These are phyloP conservation scores for Odontomachus brunneus DNA, from an alignment of 1,140 invertebrate genomes.

Conservation along the genomic window DNA sequence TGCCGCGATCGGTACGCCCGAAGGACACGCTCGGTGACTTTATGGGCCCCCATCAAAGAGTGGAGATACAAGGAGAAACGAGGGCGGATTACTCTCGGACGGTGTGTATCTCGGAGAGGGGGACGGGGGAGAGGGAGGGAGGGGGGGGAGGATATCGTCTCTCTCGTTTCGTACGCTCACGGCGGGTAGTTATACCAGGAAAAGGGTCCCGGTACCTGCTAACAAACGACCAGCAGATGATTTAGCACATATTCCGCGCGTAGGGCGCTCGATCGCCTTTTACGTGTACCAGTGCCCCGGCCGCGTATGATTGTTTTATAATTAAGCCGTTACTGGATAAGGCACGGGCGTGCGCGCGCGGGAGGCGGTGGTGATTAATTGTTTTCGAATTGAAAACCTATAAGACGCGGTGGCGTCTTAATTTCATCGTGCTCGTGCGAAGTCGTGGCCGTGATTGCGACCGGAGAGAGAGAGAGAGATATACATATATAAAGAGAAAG, in stretches of 20 bases:
- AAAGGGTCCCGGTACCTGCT: constrained; percentile 74
- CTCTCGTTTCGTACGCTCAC: constrained; percentile 72
- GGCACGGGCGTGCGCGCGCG: constrained; percentile 62
- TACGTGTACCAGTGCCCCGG: constrained; percentile 71
- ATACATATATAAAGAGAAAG: constrained; percentile 1
- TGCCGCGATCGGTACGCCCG: constrained; percentile 13
- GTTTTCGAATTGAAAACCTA: constrained; percentile 85
- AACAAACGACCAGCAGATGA: constrained; percentile 85
- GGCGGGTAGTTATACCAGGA: constrained; percentile 74
- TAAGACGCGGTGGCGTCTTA: constrained; percentile 80
- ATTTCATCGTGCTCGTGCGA: constrained; percentile 71
- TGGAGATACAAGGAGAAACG: constrained; percentile 48
- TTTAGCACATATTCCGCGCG: constrained; percentile 83
- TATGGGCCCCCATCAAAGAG: constrained; percentile 31
- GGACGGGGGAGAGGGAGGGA: no score
- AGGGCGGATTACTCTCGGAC: constrained; percentile 62
- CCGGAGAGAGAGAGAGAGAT: not conserved
- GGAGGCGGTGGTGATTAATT: constrained; percentile 82
- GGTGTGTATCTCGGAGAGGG: constrained; percentile 29
- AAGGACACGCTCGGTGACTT: not conserved
- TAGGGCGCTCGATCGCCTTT: constrained; percentile 73
- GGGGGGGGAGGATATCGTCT: constrained; percentile 67
- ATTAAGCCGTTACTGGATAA: constrained; percentile 83
- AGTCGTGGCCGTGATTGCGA: constrained; percentile 63
- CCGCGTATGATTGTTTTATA: constrained; percentile 85